phyloP scores from a whole-genome alignment of 1,140 invertebrate species.

The Delia radicum region DNA sequence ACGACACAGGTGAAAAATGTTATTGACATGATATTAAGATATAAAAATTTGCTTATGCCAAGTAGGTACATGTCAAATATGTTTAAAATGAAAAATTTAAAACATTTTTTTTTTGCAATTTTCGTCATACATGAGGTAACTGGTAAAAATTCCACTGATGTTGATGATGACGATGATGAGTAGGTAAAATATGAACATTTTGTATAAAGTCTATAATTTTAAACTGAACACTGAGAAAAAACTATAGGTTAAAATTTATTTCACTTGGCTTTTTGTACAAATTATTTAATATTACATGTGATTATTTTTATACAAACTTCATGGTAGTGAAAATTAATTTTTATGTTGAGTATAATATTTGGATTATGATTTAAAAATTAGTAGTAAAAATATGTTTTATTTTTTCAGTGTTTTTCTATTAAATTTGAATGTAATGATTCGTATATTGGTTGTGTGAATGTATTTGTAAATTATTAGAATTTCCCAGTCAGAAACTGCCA shows the following conservation, averaged over 20 bases:
- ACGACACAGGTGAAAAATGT: not conserved
- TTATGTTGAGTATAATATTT: too few species aligned
- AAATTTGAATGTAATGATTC: not conserved
- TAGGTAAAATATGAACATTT: not conserved
- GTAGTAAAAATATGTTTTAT: too few species aligned
- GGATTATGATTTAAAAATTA: too few species aligned
- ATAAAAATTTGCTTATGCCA: not conserved
- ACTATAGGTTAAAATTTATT: too few species aligned
- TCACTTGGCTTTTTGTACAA: too few species aligned
- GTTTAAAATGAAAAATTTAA: not conserved
- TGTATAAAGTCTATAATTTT: not conserved
- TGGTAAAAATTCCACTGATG: not conserved
- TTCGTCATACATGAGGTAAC: not conserved
- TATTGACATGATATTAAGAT: not conserved
- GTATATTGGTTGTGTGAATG: not conserved
- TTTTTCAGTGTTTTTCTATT: not conserved
- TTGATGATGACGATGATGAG: not conserved
- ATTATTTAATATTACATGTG: too few species aligned
- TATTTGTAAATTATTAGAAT: slow-evolving; percentile 2
- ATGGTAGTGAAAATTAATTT: too few species aligned
- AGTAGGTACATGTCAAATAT: not conserved
- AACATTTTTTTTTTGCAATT: not conserved
- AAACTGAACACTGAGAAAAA: too few species aligned
- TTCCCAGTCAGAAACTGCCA: too few species aligned
- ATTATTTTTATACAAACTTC: too few species aligned